These are phyloP conservation scores for Lepidochitona cinerea DNA, from an alignment of 2,888 invertebrate species.

Conservation along the genomic window DNA sequence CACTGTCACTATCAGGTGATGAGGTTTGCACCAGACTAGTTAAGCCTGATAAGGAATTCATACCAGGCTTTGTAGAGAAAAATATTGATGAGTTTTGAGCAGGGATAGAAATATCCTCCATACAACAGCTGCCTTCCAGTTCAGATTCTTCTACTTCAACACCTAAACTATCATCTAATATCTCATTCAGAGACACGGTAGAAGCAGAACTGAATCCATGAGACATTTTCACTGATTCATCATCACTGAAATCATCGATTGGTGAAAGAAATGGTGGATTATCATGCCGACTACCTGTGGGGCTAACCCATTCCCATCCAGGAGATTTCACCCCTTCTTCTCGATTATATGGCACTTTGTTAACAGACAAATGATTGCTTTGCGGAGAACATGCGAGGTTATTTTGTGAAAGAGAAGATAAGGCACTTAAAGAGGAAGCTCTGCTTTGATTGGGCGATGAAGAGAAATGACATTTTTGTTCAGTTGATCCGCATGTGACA, in stretches of 20 bases:
- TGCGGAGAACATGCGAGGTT: not conserved
- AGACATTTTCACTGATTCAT: slow-evolving; percentile 50
- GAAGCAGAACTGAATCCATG: slow-evolving; percentile 57
- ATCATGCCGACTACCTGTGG: slow-evolving; percentile 3
- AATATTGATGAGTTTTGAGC: not conserved
- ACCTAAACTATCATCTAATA: slow-evolving; percentile 43
- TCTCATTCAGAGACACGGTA: slow-evolving; percentile 63
- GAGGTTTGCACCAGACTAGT: not conserved
- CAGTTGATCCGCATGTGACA: slow-evolving; percentile 14
- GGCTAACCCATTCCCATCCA: slow-evolving; percentile 6
- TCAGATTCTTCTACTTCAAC: slow-evolving; percentile 3
- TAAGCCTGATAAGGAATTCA: not conserved
- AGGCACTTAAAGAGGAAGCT: not conserved
- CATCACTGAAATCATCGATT: slow-evolving; percentile 58
- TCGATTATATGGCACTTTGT: not conserved
- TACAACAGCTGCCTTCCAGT: slow-evolving; percentile 31
- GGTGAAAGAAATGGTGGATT: slow-evolving; percentile 9
- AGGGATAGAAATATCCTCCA: slow-evolving; percentile 47
- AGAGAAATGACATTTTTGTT: slow-evolving; percentile 31
- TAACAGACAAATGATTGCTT: not conserved
- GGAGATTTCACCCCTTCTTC: slow-evolving; percentile 1
- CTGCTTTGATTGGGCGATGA: not conserved
- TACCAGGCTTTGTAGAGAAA: not conserved
- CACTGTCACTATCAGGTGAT: slow-evolving; percentile 3
- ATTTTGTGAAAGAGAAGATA: not conserved